A percentile compares a stretch with the other conserved stretches of the same genome.
Conservation (phyloP, 2,797 vertebrate genomes). For the Trichosurus vulpecula region DNA sequence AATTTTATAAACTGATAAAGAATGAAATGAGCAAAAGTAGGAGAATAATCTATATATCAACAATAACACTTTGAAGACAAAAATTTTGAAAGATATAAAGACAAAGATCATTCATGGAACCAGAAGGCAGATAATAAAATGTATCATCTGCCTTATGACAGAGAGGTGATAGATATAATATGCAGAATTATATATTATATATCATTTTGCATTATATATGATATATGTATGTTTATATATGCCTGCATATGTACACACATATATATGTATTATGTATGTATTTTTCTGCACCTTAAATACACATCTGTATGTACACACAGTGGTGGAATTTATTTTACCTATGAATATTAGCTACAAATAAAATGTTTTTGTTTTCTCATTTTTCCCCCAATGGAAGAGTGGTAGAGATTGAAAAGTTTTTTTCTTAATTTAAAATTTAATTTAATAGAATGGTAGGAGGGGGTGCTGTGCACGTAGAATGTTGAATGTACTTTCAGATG, state of each 20-base stretch:
- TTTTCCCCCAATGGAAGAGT: neutral
- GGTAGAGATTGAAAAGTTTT: neutral
- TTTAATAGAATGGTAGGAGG: neutral
- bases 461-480: neutral
- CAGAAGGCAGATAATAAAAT: neutral
- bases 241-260: neutral
- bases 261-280: no score
- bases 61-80: neutral
- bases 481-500: neutral
- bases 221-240: neutral
- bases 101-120: neutral
- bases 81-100: neutral
- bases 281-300: no score
- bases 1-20: neutral
- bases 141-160: neutral
- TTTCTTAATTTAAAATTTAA: neutral
- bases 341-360: neutral
- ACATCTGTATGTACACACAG: neutral
- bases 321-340: neutral
- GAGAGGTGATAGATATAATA: neutral
- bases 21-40: neutral
- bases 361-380: neutral
- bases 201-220: neutral
- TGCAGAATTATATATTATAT: neutral
- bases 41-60: neutral